Evolutionary conservation across 2,888 invertebrate genomes (phyloP), one percentile per base, ranked within the genome.

Genomic region (Xestia c-nigrum): DNA sequence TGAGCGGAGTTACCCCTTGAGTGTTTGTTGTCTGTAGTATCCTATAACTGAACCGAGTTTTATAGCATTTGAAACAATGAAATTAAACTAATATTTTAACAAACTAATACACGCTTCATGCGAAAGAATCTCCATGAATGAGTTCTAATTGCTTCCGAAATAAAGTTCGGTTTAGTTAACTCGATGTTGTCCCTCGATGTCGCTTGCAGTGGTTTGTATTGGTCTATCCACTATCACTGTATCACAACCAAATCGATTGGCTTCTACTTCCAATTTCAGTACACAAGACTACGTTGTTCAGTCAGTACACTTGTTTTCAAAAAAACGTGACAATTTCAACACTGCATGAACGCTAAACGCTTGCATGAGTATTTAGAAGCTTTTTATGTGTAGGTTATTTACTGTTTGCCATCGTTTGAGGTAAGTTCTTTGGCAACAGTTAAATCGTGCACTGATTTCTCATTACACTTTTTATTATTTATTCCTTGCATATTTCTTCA

Each of bases 141-240:
- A 31, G 7, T 21, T 70, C 16, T 47, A 40, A 68, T 19, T 59
- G 31, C 47, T 31, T 57, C 19, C 38, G 40, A 38, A 67, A 82
- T 86, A 89, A 89, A 90, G 88, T 91, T 96, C 94, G 94, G 94
- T 95, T 94, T 92, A 88, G 92, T 92, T 95, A 93, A 89, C 87
- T 96, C 92, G 95, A 95, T 96, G 96, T 96, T 96, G 96, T 96
- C 93, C 90, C 91, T 96, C 95, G 95, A 94, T 96, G 96, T 96
- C 94, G 96, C 96, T 96, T 96, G 95, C 93, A 94, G 94, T 95
- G 95, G 95, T 95, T 95, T 94, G 94, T 94, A 94, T 94, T 90
- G 96, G 95, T 96, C 94, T 94, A 93, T 93, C 91, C 94, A 95
- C 95, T 90, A 91, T 94, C 94, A 95, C 95, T 92, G 87, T 94